These are phyloP conservation scores for Pycnomerus fuliginosus DNA, from an alignment of 2,888 invertebrate genomes.

Conservation along the genomic window DNA sequence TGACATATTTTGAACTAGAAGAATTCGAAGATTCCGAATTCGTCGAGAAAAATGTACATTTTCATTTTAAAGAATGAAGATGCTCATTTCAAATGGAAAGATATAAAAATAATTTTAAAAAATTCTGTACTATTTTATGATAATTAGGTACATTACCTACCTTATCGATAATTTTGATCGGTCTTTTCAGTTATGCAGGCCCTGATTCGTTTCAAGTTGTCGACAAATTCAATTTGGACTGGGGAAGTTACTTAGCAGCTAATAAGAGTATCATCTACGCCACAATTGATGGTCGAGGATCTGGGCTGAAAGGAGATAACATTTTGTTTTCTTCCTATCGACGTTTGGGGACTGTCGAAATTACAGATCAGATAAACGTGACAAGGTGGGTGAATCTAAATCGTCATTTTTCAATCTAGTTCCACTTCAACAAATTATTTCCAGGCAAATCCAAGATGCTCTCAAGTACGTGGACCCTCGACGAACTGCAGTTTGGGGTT, in stretches of 20 bases:
- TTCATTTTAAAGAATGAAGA: too few relatives aligned
- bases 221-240: slow-evolving; percentile 78
- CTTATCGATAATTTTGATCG: too few relatives aligned
- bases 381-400: slow-evolving; percentile 60
- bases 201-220: slow-evolving; percentile 86
- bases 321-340: slow-evolving; percentile 81
- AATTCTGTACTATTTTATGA: too few relatives aligned
- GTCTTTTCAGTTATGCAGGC: slow-evolving; percentile 75
- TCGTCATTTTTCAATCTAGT: neutral
- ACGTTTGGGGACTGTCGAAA: slow-evolving; percentile 84
- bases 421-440: slow-evolving; percentile 30
- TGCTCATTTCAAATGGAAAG: too few relatives aligned
- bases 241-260: slow-evolving; percentile 85
- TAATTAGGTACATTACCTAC: too few relatives aligned
- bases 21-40: too few relatives aligned
- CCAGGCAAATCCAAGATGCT: slow-evolving; percentile 64
- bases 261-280: slow-evolving; percentile 85
- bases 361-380: slow-evolving; percentile 86
- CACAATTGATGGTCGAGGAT: slow-evolving; percentile 87
- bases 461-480: slow-evolving; percentile 74
- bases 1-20: too few relatives aligned
- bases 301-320: slow-evolving; percentile 80
- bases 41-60: too few relatives aligned
- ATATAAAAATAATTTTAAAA: too few relatives aligned
- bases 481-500: slow-evolving; percentile 94